phyloP scores from a whole-genome alignment of 2,797 vertebrate genomes.

The Aldrovandia affinis region DNA sequence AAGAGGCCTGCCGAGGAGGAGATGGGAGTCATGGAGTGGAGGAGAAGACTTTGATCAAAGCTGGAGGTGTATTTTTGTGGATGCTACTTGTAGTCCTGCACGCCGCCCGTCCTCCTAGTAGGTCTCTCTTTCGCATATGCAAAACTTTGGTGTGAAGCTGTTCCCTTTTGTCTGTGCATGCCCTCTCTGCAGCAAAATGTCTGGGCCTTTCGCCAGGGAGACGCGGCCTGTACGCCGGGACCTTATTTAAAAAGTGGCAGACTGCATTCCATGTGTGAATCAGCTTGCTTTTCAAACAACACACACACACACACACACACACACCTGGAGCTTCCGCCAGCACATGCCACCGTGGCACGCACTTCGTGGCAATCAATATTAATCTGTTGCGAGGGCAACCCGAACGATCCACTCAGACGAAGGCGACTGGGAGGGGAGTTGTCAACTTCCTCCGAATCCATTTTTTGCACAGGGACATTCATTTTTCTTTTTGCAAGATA shows the following conservation, averaged over 20 bases:
- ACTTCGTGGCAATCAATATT: neutral
- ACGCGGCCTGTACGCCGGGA: neutral
- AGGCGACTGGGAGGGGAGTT: neutral
- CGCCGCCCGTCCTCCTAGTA: neutral
- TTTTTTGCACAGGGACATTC: too few species aligned
- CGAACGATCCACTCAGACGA: neutral
- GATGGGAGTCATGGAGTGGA: neutral
- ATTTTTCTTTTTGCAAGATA: neutral
- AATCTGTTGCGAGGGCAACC: neutral
- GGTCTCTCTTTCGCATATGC: neutral
- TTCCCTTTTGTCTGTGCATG: neutral
- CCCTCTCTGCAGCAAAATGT: neutral
- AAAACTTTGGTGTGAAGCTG: neutral
- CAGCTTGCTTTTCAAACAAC: neutral
- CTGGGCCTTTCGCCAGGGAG: neutral
- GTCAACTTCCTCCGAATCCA: neutral
- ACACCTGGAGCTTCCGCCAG: neutral
- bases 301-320: neutral
- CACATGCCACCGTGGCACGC: neutral
- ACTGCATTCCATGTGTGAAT: too few species aligned
- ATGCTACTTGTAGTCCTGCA: neutral
- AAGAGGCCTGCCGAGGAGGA: neutral
- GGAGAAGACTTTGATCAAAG: neutral
- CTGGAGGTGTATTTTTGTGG: neutral
- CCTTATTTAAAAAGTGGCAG: too few species aligned